These are phyloP conservation scores for Hemichromis elongatus DNA, from an alignment of 2,113 vertebrate species.

Conservation along the genomic window DNA sequence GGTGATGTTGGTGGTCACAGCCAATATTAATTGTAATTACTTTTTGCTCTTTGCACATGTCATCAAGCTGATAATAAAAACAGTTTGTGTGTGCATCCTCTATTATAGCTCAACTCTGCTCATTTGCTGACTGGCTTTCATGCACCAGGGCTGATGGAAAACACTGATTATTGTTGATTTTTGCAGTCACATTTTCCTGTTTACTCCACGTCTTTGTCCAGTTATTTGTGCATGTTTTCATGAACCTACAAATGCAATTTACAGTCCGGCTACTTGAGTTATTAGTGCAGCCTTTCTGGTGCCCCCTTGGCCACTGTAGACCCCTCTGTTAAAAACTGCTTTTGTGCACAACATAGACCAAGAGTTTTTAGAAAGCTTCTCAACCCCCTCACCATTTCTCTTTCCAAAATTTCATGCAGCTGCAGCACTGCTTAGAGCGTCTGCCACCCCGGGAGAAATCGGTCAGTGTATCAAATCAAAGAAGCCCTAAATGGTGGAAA, in stretches of 20 bases:
- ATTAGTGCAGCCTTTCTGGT: neutral
- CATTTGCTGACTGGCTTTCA: neutral
- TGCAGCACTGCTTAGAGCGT: neutral
- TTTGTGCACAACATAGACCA: neutral
- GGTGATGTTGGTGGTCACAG: neutral
- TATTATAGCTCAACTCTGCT: neutral
- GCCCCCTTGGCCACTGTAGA: neutral
- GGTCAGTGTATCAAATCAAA: slow-evolving; percentile 54
- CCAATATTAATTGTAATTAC: neutral
- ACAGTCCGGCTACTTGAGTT: neutral
- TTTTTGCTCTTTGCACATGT: neutral
- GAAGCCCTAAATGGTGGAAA: slow-evolving; percentile 28
- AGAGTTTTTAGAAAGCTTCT: neutral
- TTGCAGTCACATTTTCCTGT: neutral
- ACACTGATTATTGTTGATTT: neutral
- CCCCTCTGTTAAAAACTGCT: neutral
- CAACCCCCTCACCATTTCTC: neutral
- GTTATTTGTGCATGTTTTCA: neutral
- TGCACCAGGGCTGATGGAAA: neutral
- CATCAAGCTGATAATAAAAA: neutral
- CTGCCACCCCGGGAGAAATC: neutral
- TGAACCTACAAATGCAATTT: neutral
- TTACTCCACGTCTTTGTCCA: neutral
- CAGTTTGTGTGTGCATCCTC: neutral
- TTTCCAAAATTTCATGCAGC: neutral